Evolutionary conservation across 2,113 vertebrate genomes (phyloP).

Genomic region (Dascyllus trimaculatus): DNA sequence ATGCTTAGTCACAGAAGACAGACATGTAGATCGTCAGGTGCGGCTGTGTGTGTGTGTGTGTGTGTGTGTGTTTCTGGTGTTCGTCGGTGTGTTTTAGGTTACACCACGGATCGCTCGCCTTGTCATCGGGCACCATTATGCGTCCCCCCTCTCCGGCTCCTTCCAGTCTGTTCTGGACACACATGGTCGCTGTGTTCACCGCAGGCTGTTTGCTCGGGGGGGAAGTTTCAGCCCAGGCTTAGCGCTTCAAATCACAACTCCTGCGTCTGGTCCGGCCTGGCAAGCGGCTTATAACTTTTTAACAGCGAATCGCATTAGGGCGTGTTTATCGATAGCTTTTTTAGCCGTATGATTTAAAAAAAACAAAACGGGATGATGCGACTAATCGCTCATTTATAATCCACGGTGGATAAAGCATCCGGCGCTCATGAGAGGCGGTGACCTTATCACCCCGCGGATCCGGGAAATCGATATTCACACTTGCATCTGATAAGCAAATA

Average conservation of each 20-base stretch:
- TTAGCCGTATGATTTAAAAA: slow-evolving; percentile 63
- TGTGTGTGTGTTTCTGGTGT: slow-evolving; percentile 23
- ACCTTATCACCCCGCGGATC: slow-evolving; percentile 53
- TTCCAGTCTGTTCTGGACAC: slow-evolving; percentile 69
- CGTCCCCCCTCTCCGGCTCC: slow-evolving; percentile 55
- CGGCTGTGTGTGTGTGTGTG: slow-evolving; percentile 20
- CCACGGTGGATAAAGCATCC: slow-evolving; percentile 74
- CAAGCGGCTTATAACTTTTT: slow-evolving; percentile 28
- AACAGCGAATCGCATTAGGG: slow-evolving; percentile 19
- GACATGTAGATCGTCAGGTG: slow-evolving; percentile 24
- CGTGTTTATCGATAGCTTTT: slow-evolving; percentile 64
- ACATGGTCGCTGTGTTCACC: slow-evolving; percentile 46
- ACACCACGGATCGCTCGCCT: slow-evolving; percentile 61
- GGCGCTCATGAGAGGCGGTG: slow-evolving; percentile 22
- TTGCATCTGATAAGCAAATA: slow-evolving; percentile 76
- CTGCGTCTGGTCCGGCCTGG: slow-evolving; percentile 30
- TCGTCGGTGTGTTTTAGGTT: slow-evolving; percentile 69
- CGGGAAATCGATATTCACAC: slow-evolving; percentile 75
- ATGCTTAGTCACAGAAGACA: slow-evolving; percentile 59
- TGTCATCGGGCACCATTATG: slow-evolving; percentile 77
- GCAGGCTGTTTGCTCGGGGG: slow-evolving; percentile 59
- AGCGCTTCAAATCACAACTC: slow-evolving; percentile 49
- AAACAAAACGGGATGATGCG: slow-evolving; percentile 56
- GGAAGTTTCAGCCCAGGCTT: slow-evolving; percentile 30
- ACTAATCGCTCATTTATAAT: slow-evolving; percentile 76